phyloP scores from a whole-genome alignment of 2,888 invertebrate genomes.

The Hanleya hanleyi region DNA sequence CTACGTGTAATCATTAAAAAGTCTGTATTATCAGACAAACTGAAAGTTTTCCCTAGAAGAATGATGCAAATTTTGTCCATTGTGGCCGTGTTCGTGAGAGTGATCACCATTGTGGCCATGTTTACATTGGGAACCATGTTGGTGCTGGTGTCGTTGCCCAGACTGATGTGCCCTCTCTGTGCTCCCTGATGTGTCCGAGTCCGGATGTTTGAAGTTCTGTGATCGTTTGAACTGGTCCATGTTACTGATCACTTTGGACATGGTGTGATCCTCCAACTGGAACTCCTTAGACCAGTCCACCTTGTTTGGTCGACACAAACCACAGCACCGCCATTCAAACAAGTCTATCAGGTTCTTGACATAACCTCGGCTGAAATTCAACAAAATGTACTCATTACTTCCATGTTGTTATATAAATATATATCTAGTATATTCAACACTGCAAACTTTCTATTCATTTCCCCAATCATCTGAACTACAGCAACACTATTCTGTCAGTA shows the following conservation, averaged over 20 bases:
- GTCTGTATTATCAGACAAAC: conserved; percentile 60
- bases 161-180: background rate
- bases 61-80: conserved; percentile 9
- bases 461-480: too few relatives aligned
- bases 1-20: too few relatives aligned
- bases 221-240: background rate
- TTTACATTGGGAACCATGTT: background rate
- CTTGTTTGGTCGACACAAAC: conserved; percentile 81
- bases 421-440: background rate
- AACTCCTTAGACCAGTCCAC: conserved; percentile 82
- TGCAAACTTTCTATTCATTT: too few relatives aligned
- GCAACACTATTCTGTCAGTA: too few relatives aligned
- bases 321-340: conserved; percentile 85
- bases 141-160: background rate
- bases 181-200: background rate
- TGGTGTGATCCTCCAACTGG: conserved; percentile 49
- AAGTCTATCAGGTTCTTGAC: conserved; percentile 89
- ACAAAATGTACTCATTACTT: background rate
- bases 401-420: background rate
- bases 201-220: background rate
- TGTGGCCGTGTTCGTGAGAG: too few relatives aligned
- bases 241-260: background rate
- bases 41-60: conserved; percentile 60
- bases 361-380: conserved; percentile 84
- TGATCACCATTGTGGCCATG: background rate